Base-by-base conservation (phyloP, 2,888 invertebrate genomes). In the Cephus nigrinus region DNA sequence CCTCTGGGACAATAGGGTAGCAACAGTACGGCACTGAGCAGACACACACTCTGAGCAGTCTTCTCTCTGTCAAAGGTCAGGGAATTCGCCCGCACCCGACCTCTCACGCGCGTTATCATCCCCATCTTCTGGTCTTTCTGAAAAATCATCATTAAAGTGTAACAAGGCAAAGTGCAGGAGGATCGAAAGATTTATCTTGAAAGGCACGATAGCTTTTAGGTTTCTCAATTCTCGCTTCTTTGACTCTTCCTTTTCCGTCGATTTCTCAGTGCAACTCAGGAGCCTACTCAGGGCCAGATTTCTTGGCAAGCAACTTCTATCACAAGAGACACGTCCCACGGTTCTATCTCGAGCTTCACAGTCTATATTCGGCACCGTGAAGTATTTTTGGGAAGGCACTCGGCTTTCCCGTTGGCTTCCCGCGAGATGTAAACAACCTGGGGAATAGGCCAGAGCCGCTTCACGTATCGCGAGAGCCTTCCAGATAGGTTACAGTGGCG, bases 11-110 rank as follows among this genome's bases (percentile, higher is more conserved):
- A 94, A 79, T 93, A 93, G 1, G 95, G 95, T 77, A 95, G 91
- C 78, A 95, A 90, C 40, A 95, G 93, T n/a, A 95, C 93, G 81
- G 95, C 92, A 0, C 95, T 95, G 71, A 95, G 90, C 69, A 95
- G 92, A 92, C 95, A 95, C 78, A 95, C 95, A 83, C 94, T 95
- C 90, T 95, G 95, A 11, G 95, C 95, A 78, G 95, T 95, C 92
- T 94, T 95, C 86, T 95, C 95, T 84, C 95, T 94, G 55, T 95
- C 93, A 84, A 94, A 92, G 80, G 94, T 93, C 90, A 95, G 92
- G 69, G 94, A 94, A 88, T 94, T 93, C 88, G 94, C 93, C 85
- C 94, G 93, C 74, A 95, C 92, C 79, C 95, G 92, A n/a, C 94
- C 94, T 74, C 95, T 93, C 85, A 95, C 95, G 87, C 95, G 92